Base-by-base conservation (phyloP, 2,113 vertebrate genomes). In the Phalacrocorax brasilianus region DNA sequence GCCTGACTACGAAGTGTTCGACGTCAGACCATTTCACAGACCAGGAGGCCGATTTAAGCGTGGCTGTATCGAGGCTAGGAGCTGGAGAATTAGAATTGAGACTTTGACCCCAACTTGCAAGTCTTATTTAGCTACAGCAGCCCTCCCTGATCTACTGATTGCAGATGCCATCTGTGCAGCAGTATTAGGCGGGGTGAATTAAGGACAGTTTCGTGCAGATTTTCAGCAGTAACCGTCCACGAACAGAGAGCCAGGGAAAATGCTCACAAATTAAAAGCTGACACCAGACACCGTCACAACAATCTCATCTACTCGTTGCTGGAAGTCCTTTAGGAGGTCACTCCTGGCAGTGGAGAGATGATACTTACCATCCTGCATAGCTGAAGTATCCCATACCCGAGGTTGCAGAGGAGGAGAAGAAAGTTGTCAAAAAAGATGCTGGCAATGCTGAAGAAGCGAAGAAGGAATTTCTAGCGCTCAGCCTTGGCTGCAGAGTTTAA, bases 401-500 rank as follows among this genome's bases (percentile, higher is more conserved):
- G 68, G 38, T 42, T 90, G 74, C 58, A 85, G 40, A 84, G 88
- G 61, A 88, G 55, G 76, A 91, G 93, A 76, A 88, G 68, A 90
- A 93, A 72, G 80, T 63, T 53, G 35, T 85, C 44, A 49, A 62
- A 81, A 95, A 93, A 42, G 94, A 91, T 55, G 53, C 77, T 93
- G 84, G 89, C 96, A 91, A 82, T 85, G 89, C 81, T 91, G 66
- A 91, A 95, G 66, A 72, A 62, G 53, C 1, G 45, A 95, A 93
- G 74, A 91, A 96, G 62, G 92, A 89, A 95, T 95, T 93, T 89
- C 86, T 89, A 95, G 86, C 27, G 0, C 59, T 92, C 86, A 91
- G 94, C 84, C 86, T 87, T 33, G 66, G 77, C 74, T 91, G 73
- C 84, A 82, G 86, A 92, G 58, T 95, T 96, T 94, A 96, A 96